phyloP scores from a whole-genome alignment of 2,113 vertebrate genomes.

The Seriola quinqueradiata region DNA sequence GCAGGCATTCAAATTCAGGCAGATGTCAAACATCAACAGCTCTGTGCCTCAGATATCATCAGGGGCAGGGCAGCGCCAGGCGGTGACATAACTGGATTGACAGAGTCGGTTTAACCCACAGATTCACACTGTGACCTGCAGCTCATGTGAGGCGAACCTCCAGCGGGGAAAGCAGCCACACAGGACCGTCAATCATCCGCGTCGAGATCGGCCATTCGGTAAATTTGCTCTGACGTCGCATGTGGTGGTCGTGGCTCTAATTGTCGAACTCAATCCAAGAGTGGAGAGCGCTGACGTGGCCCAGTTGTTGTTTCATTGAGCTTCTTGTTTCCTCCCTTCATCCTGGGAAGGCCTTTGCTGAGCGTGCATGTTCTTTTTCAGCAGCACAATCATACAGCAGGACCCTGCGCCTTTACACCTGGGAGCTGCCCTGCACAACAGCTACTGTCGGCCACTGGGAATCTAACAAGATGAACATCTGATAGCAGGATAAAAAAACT shows the following conservation, averaged over 20 bases:
- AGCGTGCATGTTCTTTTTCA: constrained; percentile 56
- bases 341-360: constrained; percentile 48
- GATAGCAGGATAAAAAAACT: neutral
- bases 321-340: neutral
- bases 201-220: neutral
- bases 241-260: constrained; percentile 6
- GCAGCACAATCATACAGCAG: constrained; percentile 22
- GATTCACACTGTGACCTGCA: constrained; percentile 31
- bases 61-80: neutral
- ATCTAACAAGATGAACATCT: neutral
- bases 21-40: constrained; percentile 30
- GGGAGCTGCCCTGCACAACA: constrained; percentile 35
- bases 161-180: neutral
- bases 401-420: constrained; percentile 23
- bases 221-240: neutral
- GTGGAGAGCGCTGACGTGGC: constrained; percentile 18
- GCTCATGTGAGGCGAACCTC: neutral
- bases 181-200: constrained; percentile 14
- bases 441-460: neutral
- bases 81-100: constrained; percentile 44
- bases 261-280: constrained; percentile 19
- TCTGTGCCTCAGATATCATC: neutral
- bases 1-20: constrained; percentile 25
- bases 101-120: constrained; percentile 28
- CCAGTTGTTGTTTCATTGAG: constrained; percentile 51